Evolutionary conservation across 2,888 invertebrate species (phyloP).

Genomic region (Eupithecia tripunctaria): DNA sequence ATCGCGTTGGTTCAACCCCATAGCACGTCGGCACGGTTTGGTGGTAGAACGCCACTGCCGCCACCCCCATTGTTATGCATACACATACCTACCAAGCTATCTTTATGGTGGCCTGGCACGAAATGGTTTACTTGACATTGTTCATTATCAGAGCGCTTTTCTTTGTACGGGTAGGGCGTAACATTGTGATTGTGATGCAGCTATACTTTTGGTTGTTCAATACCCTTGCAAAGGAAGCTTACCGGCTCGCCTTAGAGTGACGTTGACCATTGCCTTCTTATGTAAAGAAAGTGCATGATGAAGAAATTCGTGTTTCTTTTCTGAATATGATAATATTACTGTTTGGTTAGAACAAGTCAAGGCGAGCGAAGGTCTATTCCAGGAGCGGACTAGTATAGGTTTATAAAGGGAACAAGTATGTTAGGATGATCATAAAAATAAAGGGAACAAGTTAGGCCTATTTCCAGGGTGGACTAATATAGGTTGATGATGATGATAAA

Average conservation of each 20-base stretch:
- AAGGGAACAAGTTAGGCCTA: not conserved
- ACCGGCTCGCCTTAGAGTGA: not conserved
- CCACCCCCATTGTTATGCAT: constrained; percentile 36
- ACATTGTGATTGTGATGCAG: constrained; percentile 12
- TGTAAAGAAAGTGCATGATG: not conserved
- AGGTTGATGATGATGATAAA: not conserved
- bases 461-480: too few species aligned
- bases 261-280: not conserved
- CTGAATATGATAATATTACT: not conserved
- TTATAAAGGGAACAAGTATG: too few species aligned
- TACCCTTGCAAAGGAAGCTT: not conserved
- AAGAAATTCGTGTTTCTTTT: not conserved
- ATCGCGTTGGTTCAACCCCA: constrained; percentile 38
- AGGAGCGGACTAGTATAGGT: too few species aligned
- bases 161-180: constrained; percentile 9
- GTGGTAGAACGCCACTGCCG: constrained; percentile 76
- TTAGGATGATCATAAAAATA: not conserved
- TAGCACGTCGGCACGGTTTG: constrained; percentile 69
- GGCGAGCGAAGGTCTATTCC: not conserved
- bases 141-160: constrained; percentile 7
- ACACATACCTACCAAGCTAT: constrained; percentile 25
- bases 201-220: not conserved
- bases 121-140: constrained; percentile 32
- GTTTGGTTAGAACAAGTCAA: not conserved
- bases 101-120: constrained; percentile 49